These are phyloP conservation scores for Aquatica leii DNA, from an alignment of 2,888 invertebrate species.

Conservation along the genomic window DNA sequence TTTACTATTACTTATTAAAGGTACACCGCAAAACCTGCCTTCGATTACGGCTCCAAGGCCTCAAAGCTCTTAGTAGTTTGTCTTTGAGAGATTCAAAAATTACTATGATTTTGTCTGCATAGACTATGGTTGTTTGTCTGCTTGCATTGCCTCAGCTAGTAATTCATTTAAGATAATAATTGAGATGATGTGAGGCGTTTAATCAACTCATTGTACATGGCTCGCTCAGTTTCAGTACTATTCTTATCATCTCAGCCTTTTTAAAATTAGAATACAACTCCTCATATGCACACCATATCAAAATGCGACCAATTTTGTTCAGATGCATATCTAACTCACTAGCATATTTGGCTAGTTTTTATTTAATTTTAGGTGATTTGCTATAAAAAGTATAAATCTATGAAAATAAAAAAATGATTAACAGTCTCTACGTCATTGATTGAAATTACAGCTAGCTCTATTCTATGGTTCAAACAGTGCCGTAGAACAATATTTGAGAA, in stretches of 20 bases:
- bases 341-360: no score
- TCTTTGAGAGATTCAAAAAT: conserved; percentile 10
- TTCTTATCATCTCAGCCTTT: neutral
- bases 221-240: neutral
- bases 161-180: neutral
- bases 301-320: no score
- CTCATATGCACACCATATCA: no score
- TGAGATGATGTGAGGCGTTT: neutral
- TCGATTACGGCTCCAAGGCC: neutral
- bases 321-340: no score
- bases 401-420: no score
- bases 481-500: no score
- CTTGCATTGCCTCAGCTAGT: neutral
- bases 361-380: no score
- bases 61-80: conserved; percentile 15
- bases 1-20: neutral
- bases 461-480: no score
- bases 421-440: no score
- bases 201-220: neutral
- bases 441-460: no score
- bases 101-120: conserved; percentile 9
- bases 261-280: no score
- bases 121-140: neutral
- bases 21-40: neutral
- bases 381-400: no score